phyloP scores from a whole-genome alignment of 2,888 invertebrate genomes.

The Nesidiocoris tenuis region DNA sequence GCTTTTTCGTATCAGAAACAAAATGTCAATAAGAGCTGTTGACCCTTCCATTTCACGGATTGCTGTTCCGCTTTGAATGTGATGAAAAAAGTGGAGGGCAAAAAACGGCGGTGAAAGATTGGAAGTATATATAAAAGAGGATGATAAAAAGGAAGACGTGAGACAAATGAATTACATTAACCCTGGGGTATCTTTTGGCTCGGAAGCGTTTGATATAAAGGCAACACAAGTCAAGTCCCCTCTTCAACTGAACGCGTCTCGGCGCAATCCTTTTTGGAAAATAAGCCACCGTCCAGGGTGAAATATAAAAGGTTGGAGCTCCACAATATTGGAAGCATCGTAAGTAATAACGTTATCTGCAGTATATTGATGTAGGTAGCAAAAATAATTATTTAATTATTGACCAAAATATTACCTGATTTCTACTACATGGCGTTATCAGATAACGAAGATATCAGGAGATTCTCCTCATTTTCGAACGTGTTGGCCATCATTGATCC shows the following conservation, averaged over 20 bases:
- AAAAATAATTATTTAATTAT: too few species aligned
- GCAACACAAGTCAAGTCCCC: background rate
- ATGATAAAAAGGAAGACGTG: background rate
- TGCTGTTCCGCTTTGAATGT: background rate
- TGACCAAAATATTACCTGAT: too few species aligned
- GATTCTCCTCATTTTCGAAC: too few species aligned
- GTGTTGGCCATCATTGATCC: too few species aligned
- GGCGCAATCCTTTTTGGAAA: background rate
- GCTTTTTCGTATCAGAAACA: conserved; percentile 2
- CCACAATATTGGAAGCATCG: background rate
- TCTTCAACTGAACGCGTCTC: background rate
- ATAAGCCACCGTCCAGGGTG: background rate
- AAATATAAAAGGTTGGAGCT: background rate
- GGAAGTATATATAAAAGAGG: background rate
- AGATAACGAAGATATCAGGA: too few species aligned
- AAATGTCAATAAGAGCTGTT: conserved; percentile 1
- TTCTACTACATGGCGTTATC: too few species aligned
- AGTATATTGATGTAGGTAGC: too few species aligned
- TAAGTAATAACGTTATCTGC: background rate
- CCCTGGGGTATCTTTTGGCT: background rate
- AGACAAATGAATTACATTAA: background rate
- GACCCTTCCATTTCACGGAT: conserved; percentile 26
- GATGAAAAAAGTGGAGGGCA: background rate
- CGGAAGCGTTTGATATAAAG: background rate
- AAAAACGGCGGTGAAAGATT: background rate